phyloP scores from a whole-genome alignment of 2,113 vertebrate species.

The Ochotona princeps region DNA sequence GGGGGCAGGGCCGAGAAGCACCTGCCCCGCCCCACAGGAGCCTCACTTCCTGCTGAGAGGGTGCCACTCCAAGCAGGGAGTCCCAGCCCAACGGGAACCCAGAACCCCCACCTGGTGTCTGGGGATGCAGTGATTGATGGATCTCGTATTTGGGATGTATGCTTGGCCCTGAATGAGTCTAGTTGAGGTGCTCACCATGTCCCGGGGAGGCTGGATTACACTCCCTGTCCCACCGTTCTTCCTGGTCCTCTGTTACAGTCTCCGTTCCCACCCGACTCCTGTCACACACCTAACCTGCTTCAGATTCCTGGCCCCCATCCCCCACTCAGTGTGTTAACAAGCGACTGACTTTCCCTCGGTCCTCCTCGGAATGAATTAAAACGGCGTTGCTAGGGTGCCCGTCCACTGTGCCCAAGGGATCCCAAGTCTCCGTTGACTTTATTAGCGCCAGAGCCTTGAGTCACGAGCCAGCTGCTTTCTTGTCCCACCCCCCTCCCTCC shows the following conservation, averaged over 20 bases:
- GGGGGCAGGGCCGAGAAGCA: no score
- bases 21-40: background rate
- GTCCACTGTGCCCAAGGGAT: constrained; percentile 75
- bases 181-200: accelerated
- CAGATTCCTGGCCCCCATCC: background rate
- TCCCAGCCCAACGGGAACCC: background rate
- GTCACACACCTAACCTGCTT: background rate
- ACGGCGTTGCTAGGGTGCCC: background rate
- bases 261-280: background rate
- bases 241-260: background rate
- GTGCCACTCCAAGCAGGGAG: constrained; percentile 11
- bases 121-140: no score
- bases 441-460: constrained; percentile 80
- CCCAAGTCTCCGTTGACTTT: constrained; percentile 84
- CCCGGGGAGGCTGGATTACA: accelerated
- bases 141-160: background rate
- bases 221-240: background rate
- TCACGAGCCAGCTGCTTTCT: constrained; percentile 48
- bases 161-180: accelerated
- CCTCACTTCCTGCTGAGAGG: background rate
- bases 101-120: no score
- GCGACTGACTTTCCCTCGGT: background rate
- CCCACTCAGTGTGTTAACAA: accelerated
- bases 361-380: constrained; percentile 53
- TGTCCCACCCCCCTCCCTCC: background rate